Base-by-base conservation (phyloP, 2,113 vertebrate species). In the Neotoma lepida region DNA sequence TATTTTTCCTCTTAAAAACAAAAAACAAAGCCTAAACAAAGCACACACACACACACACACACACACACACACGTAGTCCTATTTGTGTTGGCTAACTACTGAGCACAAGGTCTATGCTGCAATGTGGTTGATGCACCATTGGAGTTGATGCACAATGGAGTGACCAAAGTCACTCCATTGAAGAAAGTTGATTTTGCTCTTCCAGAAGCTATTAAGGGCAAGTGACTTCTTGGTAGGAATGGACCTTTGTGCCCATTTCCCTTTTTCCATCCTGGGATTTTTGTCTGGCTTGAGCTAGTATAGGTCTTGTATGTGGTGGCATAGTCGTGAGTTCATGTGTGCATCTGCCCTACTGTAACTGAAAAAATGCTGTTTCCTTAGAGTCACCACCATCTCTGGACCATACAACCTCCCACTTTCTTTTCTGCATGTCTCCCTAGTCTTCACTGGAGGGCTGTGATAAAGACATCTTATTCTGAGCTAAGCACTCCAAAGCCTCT, bases 91-190 rank as follows among this genome's bases (percentile, higher is more conserved):
- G 33, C 17, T 20, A 22, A 56, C 20, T 56, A 24, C 35, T 41
- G 1, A 58, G n/a, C n/a, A 61, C 7, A 10, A 39, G 13, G 6
- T 4, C 24, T 58, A 9, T n/a, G n/a, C 35, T 58, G 1, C 4
- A 58, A 28, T 28, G 30, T 58, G 22, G 0, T 58, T 58, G 35
- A 28, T 14, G 6, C 14, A 58, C 4, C n/a, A n/a, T n/a, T n/a
- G n/a, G n/a, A n/a, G n/a, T n/a, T n/a, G n/a, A n/a, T n/a, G n/a
- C n/a, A n/a, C n/a, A n/a, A n/a, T n/a, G n/a, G n/a, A n/a, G n/a
- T n/a, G n/a, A n/a, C 51, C 51, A n/a, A 17, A 14, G 30, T 35
- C n/a, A 39, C n/a, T 71, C n/a, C 49, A 54, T 54, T 78, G 8
- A 22, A n/a, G 33, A n/a, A 80, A 80, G 10, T 4, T n/a, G 51